Evolutionary conservation across 2,113 vertebrate species (phyloP).

Genomic region (Hyaena hyaena): DNA sequence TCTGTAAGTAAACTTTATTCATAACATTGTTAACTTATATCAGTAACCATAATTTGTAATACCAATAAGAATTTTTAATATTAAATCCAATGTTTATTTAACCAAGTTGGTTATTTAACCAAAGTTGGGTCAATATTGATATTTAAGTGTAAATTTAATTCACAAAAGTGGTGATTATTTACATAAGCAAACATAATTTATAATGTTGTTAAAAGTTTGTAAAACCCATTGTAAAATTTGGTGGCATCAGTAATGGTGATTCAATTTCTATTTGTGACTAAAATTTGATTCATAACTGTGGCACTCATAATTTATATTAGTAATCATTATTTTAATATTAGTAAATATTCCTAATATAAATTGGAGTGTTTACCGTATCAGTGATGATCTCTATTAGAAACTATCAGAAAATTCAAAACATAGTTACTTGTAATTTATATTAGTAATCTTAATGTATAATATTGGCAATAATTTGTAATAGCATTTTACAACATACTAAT

Average conservation of each 20-base stretch:
- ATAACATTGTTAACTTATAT: conserved; percentile 43
- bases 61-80: conserved; percentile 12
- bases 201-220: background rate
- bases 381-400: conserved; percentile 12
- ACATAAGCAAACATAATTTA: conserved; percentile 27
- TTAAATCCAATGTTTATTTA: conserved; percentile 26
- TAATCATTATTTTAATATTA: conserved; percentile 34
- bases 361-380: conserved; percentile 17
- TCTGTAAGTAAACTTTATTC: conserved; percentile 46
- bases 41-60: conserved; percentile 6
- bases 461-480: conserved; percentile 24
- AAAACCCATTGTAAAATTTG: conserved; percentile 50
- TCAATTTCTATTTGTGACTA: conserved; percentile 56
- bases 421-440: background rate
- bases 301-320: conserved; percentile 16
- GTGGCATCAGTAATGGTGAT: conserved; percentile 4
- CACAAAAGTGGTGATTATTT: conserved; percentile 44
- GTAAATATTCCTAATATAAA: conserved; percentile 18
- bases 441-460: conserved; percentile 42
- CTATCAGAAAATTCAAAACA: conserved; percentile 35
- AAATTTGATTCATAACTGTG: conserved; percentile 48
- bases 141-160: conserved; percentile 54
- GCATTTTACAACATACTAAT: conserved; percentile 30
- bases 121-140: conserved; percentile 23
- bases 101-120: background rate